Evolutionary conservation across 2,888 invertebrate genomes (phyloP).

Genomic region (Leuctra nigra): DNA sequence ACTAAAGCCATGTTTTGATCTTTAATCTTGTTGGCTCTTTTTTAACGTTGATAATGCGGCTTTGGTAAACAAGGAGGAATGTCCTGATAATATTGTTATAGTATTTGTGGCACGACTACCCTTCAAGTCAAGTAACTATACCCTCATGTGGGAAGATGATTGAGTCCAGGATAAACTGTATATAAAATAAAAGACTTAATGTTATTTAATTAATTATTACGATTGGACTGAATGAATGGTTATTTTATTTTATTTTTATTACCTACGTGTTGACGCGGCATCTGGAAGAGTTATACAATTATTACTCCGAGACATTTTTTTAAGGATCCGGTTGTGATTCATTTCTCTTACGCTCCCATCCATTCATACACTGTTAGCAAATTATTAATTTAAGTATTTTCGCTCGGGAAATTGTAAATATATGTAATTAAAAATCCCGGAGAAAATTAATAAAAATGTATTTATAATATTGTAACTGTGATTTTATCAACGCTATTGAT

Average conservation of each 20-base stretch:
- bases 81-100: neutral
- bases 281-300: no score
- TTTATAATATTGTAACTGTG: slow-evolving; percentile 9
- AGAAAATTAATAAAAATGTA: slow-evolving; percentile 1
- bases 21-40: neutral
- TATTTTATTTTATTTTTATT: slow-evolving; percentile 1
- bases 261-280: neutral
- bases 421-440: neutral
- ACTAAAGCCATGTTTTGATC: neutral
- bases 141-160: neutral
- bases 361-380: neutral
- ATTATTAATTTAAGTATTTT: slow-evolving; percentile 1
- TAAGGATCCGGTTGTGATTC: slow-evolving; percentile 8
- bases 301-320: no score
- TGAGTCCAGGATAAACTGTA: neutral
- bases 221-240: neutral
- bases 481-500: slow-evolving; percentile 15
- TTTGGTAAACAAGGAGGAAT: neutral
- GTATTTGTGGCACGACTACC: neutral
- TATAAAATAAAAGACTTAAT: neutral
- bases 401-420: neutral
- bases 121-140: neutral
- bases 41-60: slow-evolving; percentile 5
- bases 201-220: neutral
- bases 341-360: neutral